These are phyloP conservation scores for Podarcis raffonei DNA, from an alignment of 2,113 vertebrate genomes.

Conservation along the genomic window DNA sequence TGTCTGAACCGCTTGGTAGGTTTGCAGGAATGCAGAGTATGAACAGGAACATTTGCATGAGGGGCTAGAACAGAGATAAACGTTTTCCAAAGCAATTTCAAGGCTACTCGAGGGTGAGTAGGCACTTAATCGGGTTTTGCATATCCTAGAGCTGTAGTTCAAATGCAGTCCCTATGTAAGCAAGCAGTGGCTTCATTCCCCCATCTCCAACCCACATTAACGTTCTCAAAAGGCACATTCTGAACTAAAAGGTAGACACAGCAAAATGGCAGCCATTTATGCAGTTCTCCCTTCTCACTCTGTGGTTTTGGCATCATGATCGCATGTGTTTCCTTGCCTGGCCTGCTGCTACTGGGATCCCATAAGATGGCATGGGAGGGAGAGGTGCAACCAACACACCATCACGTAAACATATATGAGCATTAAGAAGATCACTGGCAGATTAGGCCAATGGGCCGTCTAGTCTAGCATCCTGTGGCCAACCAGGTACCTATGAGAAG, in stretches of 20 bases:
- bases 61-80: neutral
- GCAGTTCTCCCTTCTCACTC: neutral
- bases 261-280: neutral
- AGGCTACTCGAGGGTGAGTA: neutral
- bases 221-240: neutral
- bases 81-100: slow-evolving; percentile 13
- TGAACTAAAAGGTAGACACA: neutral
- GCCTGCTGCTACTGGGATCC: neutral
- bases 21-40: slow-evolving; percentile 11
- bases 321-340: neutral
- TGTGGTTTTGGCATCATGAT: neutral
- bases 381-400: neutral
- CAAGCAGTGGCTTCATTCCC: neutral
- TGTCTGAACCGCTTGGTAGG: slow-evolving; percentile 2
- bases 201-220: too few species aligned
- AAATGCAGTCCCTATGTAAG: neutral
- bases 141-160: neutral
- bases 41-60: slow-evolving; percentile 11
- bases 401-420: too few species aligned
- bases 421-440: too few species aligned
- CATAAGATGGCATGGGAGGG: too few species aligned
- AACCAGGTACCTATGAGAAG: too few species aligned
- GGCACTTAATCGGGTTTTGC: neutral
- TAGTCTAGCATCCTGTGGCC: too few species aligned
- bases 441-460: too few species aligned